These are phyloP conservation scores for Philhelius pedissequus DNA, from an alignment of 2,888 invertebrate species.

Conservation along the genomic window DNA sequence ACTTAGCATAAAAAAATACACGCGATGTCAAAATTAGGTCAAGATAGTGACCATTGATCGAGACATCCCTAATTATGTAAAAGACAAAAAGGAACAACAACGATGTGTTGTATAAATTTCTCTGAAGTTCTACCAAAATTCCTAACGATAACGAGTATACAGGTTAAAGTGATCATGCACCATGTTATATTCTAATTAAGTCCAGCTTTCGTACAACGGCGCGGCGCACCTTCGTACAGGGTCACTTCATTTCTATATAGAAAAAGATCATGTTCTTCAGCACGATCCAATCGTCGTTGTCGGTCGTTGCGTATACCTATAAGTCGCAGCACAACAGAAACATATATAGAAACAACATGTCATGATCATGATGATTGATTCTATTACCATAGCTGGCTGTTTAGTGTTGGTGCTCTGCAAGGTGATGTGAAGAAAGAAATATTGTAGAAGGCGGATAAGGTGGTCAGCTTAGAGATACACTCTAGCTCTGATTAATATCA, in stretches of 20 bases:
- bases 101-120: not conserved
- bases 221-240: not conserved
- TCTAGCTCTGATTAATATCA: not conserved
- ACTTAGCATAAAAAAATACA: not conserved
- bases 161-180: not conserved
- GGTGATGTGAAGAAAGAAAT: not conserved
- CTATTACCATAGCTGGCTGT: not conserved
- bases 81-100: not conserved
- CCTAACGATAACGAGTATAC: not conserved
- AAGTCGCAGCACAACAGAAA: not conserved
- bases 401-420: not conserved
- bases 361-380: not conserved
- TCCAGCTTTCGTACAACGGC: not conserved
- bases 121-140: not conserved
- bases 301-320: not conserved
- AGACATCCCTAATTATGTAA: slow-evolving; percentile 3
- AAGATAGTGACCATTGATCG: not conserved
- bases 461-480: not conserved
- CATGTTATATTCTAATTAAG: not conserved
- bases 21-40: not conserved
- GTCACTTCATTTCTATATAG: not conserved
- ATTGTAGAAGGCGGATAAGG: not conserved
- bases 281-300: not conserved
- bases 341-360: not conserved
- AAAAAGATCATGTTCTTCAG: not conserved